Evolutionary conservation across 1,140 invertebrate species (phyloP).

Genomic region (Bombus sibiricus): DNA sequence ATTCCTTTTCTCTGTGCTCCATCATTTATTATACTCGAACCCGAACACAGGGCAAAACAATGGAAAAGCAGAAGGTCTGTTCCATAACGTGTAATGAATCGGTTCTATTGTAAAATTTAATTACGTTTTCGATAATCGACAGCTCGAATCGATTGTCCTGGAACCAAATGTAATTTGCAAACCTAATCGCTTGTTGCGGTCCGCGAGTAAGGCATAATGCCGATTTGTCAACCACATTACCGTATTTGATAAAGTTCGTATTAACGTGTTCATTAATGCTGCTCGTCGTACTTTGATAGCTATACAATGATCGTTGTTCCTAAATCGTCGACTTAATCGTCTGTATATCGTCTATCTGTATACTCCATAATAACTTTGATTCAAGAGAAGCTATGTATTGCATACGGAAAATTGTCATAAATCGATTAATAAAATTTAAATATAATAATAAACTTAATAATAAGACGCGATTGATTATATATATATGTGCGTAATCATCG

Average conservation of each 20-base stretch:
- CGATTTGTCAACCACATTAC: conserved; percentile 62
- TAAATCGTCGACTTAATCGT: neutral
- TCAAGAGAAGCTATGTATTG: too few species aligned
- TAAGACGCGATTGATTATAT: too few species aligned
- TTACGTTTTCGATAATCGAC: conserved; percentile 65
- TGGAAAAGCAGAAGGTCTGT: conserved; percentile 3
- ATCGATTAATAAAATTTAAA: too few species aligned
- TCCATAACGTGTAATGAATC: conserved; percentile 38
- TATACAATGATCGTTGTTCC: conserved; percentile 6
- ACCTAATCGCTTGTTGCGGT: conserved; percentile 65
- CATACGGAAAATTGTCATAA: too few species aligned
- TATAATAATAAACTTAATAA: too few species aligned
- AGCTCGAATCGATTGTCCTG: conserved; percentile 54
- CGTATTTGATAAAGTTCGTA: conserved; percentile 65
- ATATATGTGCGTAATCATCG: too few species aligned
- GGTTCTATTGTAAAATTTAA: conserved; percentile 60
- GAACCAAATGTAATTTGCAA: conserved; percentile 61
- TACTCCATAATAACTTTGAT: neutral
- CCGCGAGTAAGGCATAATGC: conserved; percentile 62
- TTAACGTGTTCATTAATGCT: conserved; percentile 61
- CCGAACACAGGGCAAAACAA: neutral
- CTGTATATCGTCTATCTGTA: neutral
- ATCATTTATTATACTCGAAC: neutral
- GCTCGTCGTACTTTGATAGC: neutral
- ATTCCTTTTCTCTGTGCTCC: too few species aligned